Evolutionary conservation across 1,140 invertebrate genomes (phyloP).

Genomic region (Drosophila prosaltans): DNA sequence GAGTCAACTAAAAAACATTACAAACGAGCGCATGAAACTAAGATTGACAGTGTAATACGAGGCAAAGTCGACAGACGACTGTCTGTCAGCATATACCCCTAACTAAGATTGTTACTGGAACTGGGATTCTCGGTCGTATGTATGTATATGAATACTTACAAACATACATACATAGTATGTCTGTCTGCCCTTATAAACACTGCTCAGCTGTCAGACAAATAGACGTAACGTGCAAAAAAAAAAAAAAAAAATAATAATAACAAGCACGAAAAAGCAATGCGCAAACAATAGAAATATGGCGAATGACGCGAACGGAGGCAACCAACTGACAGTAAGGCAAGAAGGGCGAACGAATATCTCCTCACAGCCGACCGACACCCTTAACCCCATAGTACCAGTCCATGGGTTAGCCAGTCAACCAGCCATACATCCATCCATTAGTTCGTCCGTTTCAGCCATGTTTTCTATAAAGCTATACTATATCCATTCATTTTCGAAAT

Average conservation of each 20-base stretch:
- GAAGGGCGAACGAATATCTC: conserved; percentile 17
- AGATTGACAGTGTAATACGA: conserved; percentile 61
- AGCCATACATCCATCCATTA: conserved; percentile 70
- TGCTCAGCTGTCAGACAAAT: conserved; percentile 63
- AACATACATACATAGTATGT: neutral
- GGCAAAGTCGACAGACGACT: conserved; percentile 54
- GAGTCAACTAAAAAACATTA: conserved; percentile 44
- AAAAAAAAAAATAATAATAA: conserved; percentile 28
- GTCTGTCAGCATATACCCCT: conserved; percentile 22
- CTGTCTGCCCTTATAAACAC: conserved; percentile 55
- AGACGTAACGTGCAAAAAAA: conserved; percentile 62
- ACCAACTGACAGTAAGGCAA: conserved; percentile 41
- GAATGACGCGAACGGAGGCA: conserved; percentile 54
- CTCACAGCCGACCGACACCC: neutral
- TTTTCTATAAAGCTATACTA: conserved; percentile 58
- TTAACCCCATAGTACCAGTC: conserved; percentile 20
- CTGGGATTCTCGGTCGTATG: neutral
- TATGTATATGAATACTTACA: conserved; percentile 18
- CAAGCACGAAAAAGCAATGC: conserved; percentile 32
- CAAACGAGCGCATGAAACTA: conserved; percentile 56
- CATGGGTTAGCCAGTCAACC: conserved; percentile 50
- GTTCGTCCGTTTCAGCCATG: conserved; percentile 59
- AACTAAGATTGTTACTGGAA: neutral
- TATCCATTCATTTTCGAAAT: conserved; percentile 58
- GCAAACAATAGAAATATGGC: conserved; percentile 62